A percentile compares a stretch with the other conserved stretches of the same genome.
phyloP scores from a whole-genome alignment of 2,113 vertebrate species.

The Todiramphus chloris region DNA sequence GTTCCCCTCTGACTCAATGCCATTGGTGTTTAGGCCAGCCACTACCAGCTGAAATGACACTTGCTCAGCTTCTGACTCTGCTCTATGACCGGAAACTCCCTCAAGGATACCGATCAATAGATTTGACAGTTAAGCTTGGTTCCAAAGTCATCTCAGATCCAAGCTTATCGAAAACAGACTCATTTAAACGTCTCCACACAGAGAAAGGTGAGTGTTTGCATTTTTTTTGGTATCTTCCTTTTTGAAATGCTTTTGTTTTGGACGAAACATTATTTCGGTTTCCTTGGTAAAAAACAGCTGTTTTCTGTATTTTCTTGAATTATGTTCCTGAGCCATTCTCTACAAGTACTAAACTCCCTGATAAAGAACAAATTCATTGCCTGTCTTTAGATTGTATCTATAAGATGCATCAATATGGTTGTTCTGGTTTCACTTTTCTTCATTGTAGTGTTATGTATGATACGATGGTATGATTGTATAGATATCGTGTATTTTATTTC shows the following conservation, averaged over 20 bases:
- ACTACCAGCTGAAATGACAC: slow-evolving; percentile 94
- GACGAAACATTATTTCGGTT: background rate
- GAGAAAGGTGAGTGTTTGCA: slow-evolving; percentile 87
- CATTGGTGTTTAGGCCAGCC: slow-evolving; percentile 86
- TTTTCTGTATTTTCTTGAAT: background rate
- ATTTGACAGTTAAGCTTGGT: slow-evolving; percentile 94
- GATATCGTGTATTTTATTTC: background rate
- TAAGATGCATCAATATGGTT: background rate
- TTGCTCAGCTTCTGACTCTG: slow-evolving; percentile 94
- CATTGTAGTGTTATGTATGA: background rate
- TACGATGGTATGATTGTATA: background rate
- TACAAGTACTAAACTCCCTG: background rate
- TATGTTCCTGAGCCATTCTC: background rate
- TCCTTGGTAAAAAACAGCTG: background rate
- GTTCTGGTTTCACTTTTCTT: background rate
- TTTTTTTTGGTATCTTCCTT: background rate
- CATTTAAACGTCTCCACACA: slow-evolving; percentile 96
- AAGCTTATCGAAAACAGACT: slow-evolving; percentile 96
- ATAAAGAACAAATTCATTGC: background rate
- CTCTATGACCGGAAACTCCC: slow-evolving; percentile 96
- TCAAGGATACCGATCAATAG: slow-evolving; percentile 95
- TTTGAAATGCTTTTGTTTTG: background rate
- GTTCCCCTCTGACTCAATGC: background rate
- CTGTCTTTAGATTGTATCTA: background rate
- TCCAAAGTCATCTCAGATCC: slow-evolving; percentile 97